phyloP scores from a whole-genome alignment of 2,797 vertebrate genomes.

The Lindbergichthys nudifrons region DNA sequence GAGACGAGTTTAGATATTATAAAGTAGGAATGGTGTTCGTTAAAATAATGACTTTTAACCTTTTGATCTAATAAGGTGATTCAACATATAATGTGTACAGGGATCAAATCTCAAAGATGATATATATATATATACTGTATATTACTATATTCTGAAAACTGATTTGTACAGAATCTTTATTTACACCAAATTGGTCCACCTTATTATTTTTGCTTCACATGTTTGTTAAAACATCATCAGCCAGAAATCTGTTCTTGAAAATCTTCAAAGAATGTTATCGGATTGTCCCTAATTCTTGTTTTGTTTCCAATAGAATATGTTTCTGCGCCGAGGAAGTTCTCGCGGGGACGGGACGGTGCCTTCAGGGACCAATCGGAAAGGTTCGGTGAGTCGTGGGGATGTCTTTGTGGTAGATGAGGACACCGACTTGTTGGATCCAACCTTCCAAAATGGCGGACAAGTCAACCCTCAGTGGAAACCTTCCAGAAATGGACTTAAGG shows the following conservation, averaged over 20 bases:
- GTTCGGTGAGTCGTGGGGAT: slow-evolving; percentile 70
- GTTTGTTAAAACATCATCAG: slow-evolving; percentile 17
- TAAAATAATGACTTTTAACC: neutral
- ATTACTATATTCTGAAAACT: neutral
- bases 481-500: slow-evolving; percentile 1
- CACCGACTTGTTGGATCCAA: slow-evolving; percentile 80
- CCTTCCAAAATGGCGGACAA: slow-evolving; percentile 59
- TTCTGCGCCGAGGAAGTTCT: slow-evolving; percentile 51
- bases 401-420: slow-evolving; percentile 86
- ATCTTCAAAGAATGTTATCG: neutral
- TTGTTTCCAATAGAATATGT: slow-evolving; percentile 58
- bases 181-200: no score
- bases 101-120: neutral
- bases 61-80: neutral
- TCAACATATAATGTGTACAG: neutral
- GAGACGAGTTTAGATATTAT: neutral
- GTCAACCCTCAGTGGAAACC: slow-evolving; percentile 62
- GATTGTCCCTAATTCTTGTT: slow-evolving; percentile 8
- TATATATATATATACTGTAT: neutral
- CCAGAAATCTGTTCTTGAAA: neutral
- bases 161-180: neutral
- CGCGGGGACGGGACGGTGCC: slow-evolving; percentile 82
- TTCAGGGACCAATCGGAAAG: slow-evolving; percentile 70
- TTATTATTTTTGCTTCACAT: no score
- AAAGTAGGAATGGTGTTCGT: neutral